Base-by-base conservation (phyloP, 2,797 vertebrate species). In the Lepus townsendii region DNA sequence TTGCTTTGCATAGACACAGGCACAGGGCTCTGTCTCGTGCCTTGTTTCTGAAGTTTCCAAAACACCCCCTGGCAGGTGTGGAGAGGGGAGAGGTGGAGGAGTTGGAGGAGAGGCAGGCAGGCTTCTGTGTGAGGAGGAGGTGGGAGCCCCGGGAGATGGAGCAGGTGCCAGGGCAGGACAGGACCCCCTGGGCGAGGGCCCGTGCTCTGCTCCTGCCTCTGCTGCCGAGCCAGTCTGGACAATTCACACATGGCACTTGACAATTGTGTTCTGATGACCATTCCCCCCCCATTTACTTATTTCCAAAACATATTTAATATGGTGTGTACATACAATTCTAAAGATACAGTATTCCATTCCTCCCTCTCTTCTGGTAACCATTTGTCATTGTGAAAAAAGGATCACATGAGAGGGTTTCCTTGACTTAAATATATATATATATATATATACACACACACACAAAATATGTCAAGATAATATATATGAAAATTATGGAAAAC, bases 101-200 rank as follows among this genome's bases (percentile, higher is more conserved):
- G 50, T 26, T 12, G 42, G 22, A 32, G 12, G 6, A 77, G 42
- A 62, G 5, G 17, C 4, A 30, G 69, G 57, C 26, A 62, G 68
- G 60, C 12, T 0, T 2, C 14, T 83, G 9, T 27, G 0, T 12
- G 19, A 71, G 3, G 30, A 22, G 65, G 35, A 22, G 26, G 17
- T 30, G 52, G 20, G 78, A 50, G 32, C 7, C 38, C 57, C 22
- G 60, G 66, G 57, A 50, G 50, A 60, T 3, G 11, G 19, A 27
- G 65, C 16, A 72, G 35, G 60, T 9, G 26, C 2, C 20, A 42
- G n/a, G 47, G 62, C 66, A n/a, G 91, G 66, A 11, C 86, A 38
- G 62, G 32, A 22, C 30, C 22, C 42, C 13, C 75, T 5, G 13
- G 83, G 47, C 7, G 32, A 11, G 20, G 63, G 10, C 12, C 57